Evolutionary conservation across 2,888 invertebrate species (phyloP).

Genomic region (Steinernema hermaphroditum): DNA sequence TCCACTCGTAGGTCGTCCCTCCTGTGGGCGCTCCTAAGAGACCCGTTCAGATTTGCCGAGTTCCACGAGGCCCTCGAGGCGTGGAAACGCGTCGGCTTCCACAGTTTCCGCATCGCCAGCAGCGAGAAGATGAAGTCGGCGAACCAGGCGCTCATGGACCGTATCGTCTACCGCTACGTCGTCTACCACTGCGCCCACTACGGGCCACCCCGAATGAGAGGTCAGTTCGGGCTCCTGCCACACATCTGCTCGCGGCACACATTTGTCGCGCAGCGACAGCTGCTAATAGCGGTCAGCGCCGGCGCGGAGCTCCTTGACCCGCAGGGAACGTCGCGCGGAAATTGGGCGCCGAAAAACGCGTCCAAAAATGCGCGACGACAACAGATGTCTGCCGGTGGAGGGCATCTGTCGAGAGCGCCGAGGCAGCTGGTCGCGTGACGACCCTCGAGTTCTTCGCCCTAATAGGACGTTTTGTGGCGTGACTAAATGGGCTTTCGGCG

Average conservation of each 20-base stretch:
- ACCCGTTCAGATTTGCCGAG: conserved; percentile 46
- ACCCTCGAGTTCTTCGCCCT: not conserved
- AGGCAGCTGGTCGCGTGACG: not conserved
- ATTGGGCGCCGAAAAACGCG: conserved; percentile 23
- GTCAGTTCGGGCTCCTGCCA: conserved; percentile 46
- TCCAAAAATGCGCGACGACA: conserved; percentile 21
- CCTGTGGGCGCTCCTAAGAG: not conserved
- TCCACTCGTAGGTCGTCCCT: conserved; percentile 3
- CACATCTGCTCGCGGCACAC: conserved; percentile 20
- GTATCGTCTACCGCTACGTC: conserved; percentile 61
- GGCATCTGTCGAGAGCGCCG: conserved; percentile 23
- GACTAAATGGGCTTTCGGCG: too few relatives aligned
- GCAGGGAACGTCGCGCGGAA: conserved; percentile 17
- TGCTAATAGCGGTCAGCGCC: conserved; percentile 28
- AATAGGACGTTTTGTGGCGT: too few relatives aligned
- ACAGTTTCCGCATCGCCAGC: conserved; percentile 62
- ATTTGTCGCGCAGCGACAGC: conserved; percentile 23
- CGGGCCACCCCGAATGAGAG: conserved; percentile 62
- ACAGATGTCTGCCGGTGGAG: conserved; percentile 22
- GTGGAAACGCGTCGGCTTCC: conserved; percentile 54
- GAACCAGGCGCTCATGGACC: conserved; percentile 38
- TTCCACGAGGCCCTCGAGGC: conserved; percentile 54
- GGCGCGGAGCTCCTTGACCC: conserved; percentile 25
- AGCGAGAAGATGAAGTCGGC: conserved; percentile 55
- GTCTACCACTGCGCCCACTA: conserved; percentile 65